Evolutionary conservation across 2,113 vertebrate species (phyloP).

Genomic region (Lontra canadensis): DNA sequence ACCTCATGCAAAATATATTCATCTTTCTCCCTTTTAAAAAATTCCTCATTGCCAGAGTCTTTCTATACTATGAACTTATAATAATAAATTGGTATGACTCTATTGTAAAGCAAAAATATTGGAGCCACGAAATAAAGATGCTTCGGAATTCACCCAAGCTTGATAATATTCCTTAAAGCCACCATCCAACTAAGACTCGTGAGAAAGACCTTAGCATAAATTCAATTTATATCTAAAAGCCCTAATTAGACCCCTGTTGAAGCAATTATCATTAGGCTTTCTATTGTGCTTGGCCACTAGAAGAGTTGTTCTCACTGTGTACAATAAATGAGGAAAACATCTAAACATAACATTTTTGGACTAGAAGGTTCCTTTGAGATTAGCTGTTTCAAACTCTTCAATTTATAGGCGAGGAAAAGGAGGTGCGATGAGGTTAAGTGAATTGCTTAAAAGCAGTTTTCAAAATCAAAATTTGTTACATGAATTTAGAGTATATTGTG

Average conservation of each 20-base stretch:
- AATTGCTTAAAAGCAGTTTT: neutral
- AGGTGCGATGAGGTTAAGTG: neutral
- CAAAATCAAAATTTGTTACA: slow-evolving; percentile 25
- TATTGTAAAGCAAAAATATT: neutral
- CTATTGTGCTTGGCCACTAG: neutral
- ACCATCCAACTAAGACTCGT: neutral
- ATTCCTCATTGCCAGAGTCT: neutral
- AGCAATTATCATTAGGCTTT: slow-evolving; percentile 54
- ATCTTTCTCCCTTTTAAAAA: slow-evolving; percentile 9
- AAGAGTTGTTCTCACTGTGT: slow-evolving; percentile 41
- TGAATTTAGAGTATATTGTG: neutral
- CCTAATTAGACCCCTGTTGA: slow-evolving; percentile 42
- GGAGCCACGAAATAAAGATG: neutral
- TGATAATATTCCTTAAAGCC: slow-evolving; percentile 30
- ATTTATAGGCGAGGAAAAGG: neutral
- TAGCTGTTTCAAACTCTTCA: neutral
- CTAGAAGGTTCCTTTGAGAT: slow-evolving; percentile 9
- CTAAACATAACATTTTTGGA: slow-evolving; percentile 23
- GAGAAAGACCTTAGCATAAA: slow-evolving; percentile 36
- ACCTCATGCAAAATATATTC: neutral
- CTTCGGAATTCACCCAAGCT: slow-evolving; percentile 1
- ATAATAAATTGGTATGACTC: neutral
- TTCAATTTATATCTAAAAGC: slow-evolving; percentile 34
- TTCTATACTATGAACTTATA: neutral
- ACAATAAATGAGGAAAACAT: slow-evolving; percentile 53